Conservation (phyloP, 2,797 vertebrate genomes). For the Rhincodon typus region DNA sequence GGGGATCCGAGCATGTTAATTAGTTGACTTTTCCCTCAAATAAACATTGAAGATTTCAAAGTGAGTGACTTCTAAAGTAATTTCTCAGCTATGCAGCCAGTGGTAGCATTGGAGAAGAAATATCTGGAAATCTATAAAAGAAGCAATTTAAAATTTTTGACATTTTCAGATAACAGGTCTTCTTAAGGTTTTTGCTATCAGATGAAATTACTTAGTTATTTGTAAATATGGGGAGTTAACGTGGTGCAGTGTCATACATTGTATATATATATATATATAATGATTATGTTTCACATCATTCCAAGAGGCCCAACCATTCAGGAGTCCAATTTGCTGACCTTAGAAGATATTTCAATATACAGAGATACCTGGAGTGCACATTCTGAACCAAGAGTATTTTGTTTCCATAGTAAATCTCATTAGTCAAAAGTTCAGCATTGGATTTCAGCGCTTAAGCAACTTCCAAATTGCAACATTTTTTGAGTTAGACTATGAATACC, state of each 20-base stretch:
- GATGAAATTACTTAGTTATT: neutral
- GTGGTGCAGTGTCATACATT: neutral
- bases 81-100: neutral
- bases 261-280: neutral
- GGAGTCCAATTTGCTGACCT: slow-evolving; percentile 13
- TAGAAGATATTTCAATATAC: neutral
- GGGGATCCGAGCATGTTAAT: too few relatives aligned
- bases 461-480: slow-evolving; percentile 10
- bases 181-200: too few relatives aligned
- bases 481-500: neutral
- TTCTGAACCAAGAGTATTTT: neutral
- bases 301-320: neutral
- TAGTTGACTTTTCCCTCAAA: neutral
- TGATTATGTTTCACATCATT: slow-evolving; percentile 14
- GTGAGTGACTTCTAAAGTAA: neutral
- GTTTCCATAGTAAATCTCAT: slow-evolving; percentile 35
- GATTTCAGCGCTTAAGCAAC: neutral
- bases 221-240: neutral
- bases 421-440: neutral
- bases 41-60: neutral
- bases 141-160: neutral
- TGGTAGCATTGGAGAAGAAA: neutral
- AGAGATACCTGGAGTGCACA: neutral
- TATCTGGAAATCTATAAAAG: neutral
- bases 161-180: too few relatives aligned